Evolutionary conservation across 1,140 invertebrate genomes (phyloP).

Genomic region (Brachionus plicatilis): DNA sequence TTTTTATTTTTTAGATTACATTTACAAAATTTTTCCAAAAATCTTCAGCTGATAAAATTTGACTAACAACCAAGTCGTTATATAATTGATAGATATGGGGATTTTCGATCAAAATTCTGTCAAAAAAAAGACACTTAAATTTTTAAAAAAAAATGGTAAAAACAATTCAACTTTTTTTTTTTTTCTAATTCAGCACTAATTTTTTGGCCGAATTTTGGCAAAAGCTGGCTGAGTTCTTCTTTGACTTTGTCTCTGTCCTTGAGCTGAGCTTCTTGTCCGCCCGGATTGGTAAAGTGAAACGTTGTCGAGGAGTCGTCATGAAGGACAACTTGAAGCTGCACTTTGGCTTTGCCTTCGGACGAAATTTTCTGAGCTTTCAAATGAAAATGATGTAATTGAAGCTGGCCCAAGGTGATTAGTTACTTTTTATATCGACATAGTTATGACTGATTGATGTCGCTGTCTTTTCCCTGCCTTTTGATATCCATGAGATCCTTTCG

Average conservation of each 20-base stretch:
- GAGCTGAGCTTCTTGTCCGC: conserved; percentile 72
- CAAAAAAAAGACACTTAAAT: neutral
- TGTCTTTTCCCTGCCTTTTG: conserved; percentile 68
- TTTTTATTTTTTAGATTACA: conserved; percentile 59
- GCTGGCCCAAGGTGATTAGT: conserved; percentile 47
- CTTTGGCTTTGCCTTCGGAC: conserved; percentile 92
- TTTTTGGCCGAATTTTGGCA: conserved; percentile 91
- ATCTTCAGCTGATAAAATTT: conserved; percentile 86
- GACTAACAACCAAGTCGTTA: conserved; percentile 81
- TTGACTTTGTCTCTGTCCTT: conserved; percentile 88
- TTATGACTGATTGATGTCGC: conserved; percentile 83
- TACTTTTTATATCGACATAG: conserved; percentile 92
- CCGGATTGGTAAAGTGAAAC: conserved; percentile 92
- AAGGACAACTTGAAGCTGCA: conserved; percentile 88
- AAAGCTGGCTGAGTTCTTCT: conserved; percentile 77
- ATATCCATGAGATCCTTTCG: conserved; percentile 88
- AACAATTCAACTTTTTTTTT: conserved; percentile 55
- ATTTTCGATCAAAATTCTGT: conserved; percentile 59
- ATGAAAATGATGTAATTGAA: neutral
- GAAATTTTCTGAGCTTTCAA: conserved; percentile 89
- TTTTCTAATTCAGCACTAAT: conserved; percentile 74
- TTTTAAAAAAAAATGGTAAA: neutral
- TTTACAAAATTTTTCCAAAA: conserved; percentile 85
- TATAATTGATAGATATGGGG: conserved; percentile 60
- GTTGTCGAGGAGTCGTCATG: conserved; percentile 87